Base-by-base conservation (phyloP, 2,797 vertebrate species). In the Pseudochromis fuscus region DNA sequence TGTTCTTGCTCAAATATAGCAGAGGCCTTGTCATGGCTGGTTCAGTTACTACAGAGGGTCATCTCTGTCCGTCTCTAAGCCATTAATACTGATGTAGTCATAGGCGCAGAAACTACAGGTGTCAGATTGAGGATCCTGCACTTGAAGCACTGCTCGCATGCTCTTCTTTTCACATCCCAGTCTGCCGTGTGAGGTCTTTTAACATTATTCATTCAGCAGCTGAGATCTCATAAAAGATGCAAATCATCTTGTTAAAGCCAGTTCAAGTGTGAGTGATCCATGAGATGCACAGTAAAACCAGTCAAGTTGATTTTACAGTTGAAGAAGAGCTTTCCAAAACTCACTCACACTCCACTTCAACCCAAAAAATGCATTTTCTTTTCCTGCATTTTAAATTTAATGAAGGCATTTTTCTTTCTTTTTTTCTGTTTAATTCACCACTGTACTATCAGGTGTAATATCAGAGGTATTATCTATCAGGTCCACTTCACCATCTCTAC, bases 161-260 rank as follows among this genome's bases (percentile, higher is more conserved):
- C 80, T 74, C 28, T 78, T 74, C 56, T 73, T 49, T 72, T 69
- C 42, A 60, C 33, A 59, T 67, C 52, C 31, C 48, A 60, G 62
- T 67, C 48, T 53, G 72, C 58, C 2, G 1, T 72, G 56, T 56
- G 52, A 59, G 58, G 63, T 72, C 63, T 28, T 72, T 57, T 23
- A 44, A 62, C 75, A 80, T 83, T 76, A 75, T 71, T 81, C 59
- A 77, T 80, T 85, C 76, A 66, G 72, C 46, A 65, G 80, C 74
- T 67, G 72, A 72, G 66, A 49, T 72, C 76, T 87, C 69, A 87
- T 88, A 70, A 87, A 89, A 82, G 57, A 86, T 85, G 74, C 77
- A 87, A 74, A 84, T 81, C 19, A 25, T 75, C 75, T 64, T 72
- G 75, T 82, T 69, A 69, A 52, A 84, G 68, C 42, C 64, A 59